Evolutionary conservation across 2,888 invertebrate species (phyloP).

Genomic region (Troides aeacus): DNA sequence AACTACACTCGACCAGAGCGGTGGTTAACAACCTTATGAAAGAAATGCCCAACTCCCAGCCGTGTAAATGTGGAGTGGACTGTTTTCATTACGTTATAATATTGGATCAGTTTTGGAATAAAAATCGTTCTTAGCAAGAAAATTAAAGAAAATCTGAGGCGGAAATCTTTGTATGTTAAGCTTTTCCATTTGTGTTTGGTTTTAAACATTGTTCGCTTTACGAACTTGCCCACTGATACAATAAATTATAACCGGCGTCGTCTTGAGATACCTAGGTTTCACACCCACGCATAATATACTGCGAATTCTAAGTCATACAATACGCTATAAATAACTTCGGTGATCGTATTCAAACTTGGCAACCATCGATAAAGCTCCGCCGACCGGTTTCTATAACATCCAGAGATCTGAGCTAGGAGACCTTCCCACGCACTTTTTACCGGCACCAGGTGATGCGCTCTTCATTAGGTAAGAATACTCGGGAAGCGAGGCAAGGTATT

Average conservation of each 20-base stretch:
- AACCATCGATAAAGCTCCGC: slow-evolving; percentile 8
- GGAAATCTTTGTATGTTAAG: too few species aligned
- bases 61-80: too few species aligned
- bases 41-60: too few species aligned
- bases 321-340: slow-evolving; percentile 17
- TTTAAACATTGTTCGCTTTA: neutral
- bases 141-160: too few species aligned
- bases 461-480: slow-evolving; percentile 23
- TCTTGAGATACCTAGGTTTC: neutral
- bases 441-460: slow-evolving; percentile 20
- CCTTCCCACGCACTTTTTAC: slow-evolving; percentile 29
- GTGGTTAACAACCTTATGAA: too few species aligned
- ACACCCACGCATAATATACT: neutral
- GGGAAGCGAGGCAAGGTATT: slow-evolving; percentile 14
- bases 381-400: slow-evolving; percentile 17
- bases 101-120: too few species aligned
- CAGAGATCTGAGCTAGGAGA: slow-evolving; percentile 18
- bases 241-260: neutral
- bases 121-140: too few species aligned
- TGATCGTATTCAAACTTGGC: slow-evolving; percentile 13
- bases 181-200: too few species aligned
- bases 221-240: neutral
- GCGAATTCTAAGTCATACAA: slow-evolving; percentile 7
- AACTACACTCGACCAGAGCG: too few species aligned
- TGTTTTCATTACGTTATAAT: too few species aligned